Percentiles rank a stretch among this genome's conserved stretches.
phyloP scores from a whole-genome alignment of 2,888 invertebrate genomes.

The Athalia cordata region DNA sequence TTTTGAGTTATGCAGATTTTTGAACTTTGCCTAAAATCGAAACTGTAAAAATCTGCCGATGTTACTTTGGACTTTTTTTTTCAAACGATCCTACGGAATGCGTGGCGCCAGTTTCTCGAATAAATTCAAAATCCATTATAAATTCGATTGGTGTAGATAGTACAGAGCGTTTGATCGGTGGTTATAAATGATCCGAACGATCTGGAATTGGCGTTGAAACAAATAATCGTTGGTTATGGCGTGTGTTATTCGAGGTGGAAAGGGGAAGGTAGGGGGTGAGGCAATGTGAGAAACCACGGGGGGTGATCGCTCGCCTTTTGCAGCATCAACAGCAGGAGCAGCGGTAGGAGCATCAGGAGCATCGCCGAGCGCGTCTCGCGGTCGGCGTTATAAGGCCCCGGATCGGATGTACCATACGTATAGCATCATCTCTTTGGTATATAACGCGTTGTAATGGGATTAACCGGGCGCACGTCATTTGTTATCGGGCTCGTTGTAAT shows the following conservation, averaged over 20 bases:
- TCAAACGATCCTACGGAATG: background rate
- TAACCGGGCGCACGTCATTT: conserved; percentile 42
- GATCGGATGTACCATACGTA: conserved; percentile 10
- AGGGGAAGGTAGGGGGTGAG: conserved; percentile 8
- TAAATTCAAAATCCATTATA: conserved; percentile 21
- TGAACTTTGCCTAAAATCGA: too few species aligned
- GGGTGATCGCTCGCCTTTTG: conserved; percentile 43
- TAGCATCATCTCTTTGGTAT: background rate
- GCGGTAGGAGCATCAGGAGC: conserved; percentile 1
- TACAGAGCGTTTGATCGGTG: conserved; percentile 9
- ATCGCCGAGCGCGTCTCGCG: background rate
- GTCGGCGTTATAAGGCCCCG: background rate
- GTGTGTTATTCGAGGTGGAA: conserved; percentile 34
- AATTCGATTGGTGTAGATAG: background rate
- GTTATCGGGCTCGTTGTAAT: conserved; percentile 44
- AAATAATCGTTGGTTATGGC: conserved; percentile 46
- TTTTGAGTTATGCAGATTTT: too few species aligned
- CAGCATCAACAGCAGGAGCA: background rate
- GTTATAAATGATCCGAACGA: conserved; percentile 46
- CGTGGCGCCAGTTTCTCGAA: conserved; percentile 1
- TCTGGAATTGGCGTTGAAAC: conserved; percentile 47
- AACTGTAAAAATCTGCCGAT: too few species aligned
- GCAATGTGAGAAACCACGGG: conserved; percentile 46
- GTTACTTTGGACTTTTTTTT: too few species aligned
- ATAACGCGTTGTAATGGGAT: conserved; percentile 45